phyloP scores from a whole-genome alignment of 2,113 vertebrate genomes.

The Tragelaphus scriptus region DNA sequence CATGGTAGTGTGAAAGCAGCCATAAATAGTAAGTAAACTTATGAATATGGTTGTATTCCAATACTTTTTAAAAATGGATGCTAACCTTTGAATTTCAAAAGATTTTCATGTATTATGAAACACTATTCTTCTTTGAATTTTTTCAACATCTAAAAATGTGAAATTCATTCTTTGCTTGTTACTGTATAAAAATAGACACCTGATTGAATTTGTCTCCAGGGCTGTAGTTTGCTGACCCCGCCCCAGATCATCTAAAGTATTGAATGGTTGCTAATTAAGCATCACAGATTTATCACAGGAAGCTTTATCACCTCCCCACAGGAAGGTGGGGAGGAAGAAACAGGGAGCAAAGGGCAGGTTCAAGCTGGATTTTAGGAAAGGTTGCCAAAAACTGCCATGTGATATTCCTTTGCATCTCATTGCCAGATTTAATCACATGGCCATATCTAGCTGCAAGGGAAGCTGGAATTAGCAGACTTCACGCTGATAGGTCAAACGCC shows the following conservation, averaged over 20 bases:
- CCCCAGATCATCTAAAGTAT: neutral
- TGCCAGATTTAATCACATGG: neutral
- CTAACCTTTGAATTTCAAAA: constrained; percentile 9
- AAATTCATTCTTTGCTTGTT: neutral
- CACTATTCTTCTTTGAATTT: neutral
- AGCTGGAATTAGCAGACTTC: neutral
- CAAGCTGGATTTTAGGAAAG: neutral
- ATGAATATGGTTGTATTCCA: neutral
- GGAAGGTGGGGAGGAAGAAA: neutral
- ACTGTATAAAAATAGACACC: neutral
- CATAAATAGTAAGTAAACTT: neutral
- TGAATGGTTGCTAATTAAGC: neutral
- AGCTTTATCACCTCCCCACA: neutral
- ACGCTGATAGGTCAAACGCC: neutral
- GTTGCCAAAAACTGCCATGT: neutral
- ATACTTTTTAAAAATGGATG: neutral
- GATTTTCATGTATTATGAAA: constrained; percentile 37
- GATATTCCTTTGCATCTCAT: neutral
- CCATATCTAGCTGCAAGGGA: neutral
- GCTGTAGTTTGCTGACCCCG: neutral
- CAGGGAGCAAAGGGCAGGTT: neutral
- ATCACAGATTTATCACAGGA: neutral
- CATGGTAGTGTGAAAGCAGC: neutral
- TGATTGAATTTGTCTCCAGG: neutral
- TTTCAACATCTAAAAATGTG: neutral